Base-by-base conservation (phyloP, 2,888 invertebrate genomes). In the Plusia festucae region DNA sequence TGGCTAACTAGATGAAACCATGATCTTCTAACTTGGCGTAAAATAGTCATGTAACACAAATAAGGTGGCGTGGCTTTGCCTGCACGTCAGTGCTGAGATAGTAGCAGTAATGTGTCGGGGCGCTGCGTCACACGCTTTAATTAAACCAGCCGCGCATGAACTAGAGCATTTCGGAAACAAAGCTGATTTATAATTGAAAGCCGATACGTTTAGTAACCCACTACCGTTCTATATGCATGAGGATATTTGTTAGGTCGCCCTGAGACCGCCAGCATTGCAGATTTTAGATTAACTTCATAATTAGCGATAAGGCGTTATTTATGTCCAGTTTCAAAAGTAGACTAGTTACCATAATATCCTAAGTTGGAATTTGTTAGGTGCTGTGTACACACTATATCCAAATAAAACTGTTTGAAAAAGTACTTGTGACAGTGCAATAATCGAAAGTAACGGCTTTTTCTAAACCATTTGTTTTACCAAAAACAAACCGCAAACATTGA, bases 131-230 rank as follows among this genome's bases (percentile, higher is more conserved):
- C 82, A 81, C 61, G 79, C 68, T 81, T 79, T 79, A 79, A 79
- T 79, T 79, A 79, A 81, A 79, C 65, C 66, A 60, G 68, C 73
- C 78, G 44, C 59, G 62, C 61, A 72, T 73, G 68, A 74, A 67
- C 68, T 46, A 60, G 66, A 77, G 78, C 68, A 65, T 64, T 67
- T 65, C 60, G 64, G 70, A 67, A 78, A 65, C 67, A 66, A 74
- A 65, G 74, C 66, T 78, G 76, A 78, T 78, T 79, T 78, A 81
- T 81, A 70, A 78, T 81, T 78, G 79, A 78, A 81, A 65, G 62
- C 64, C 76, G 75, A 81, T 81, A 78, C 75, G 75, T 60, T 72
- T 67, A 73, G 78, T 56, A 78, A 68, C 74, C 57, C 61, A 30
- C 74, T 60, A 30, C 78, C 62, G 53, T 53, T 78, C 73, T 73